These are phyloP conservation scores for Pogonognathellus flavescens DNA, from an alignment of 1,140 invertebrate genomes.

Conservation along the genomic window DNA sequence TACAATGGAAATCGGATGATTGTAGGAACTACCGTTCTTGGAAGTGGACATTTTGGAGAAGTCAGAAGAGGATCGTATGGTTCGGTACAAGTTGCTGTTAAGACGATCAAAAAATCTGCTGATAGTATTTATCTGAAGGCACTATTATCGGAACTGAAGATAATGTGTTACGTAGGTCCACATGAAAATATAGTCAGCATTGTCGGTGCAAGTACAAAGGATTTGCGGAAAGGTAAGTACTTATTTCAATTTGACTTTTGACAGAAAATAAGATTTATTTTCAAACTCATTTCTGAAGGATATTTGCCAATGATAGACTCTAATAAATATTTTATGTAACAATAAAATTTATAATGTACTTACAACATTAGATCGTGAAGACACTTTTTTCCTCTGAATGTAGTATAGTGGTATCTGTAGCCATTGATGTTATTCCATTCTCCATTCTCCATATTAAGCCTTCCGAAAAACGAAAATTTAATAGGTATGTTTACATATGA, in stretches of 20 bases:
- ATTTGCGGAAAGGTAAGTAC: constrained; percentile 12
- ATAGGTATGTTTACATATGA: no score
- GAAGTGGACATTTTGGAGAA: constrained; percentile 14
- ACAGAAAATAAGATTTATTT: neutral
- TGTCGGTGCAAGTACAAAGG: constrained; percentile 35
- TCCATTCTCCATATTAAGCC: neutral
- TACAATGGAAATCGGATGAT: neutral
- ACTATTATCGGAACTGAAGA: constrained; percentile 25
- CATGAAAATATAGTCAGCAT: constrained; percentile 37
- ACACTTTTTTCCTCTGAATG: no score
- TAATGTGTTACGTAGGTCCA: constrained; percentile 27
- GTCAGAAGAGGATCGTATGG: constrained; percentile 2
- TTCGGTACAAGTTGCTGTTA: neutral
- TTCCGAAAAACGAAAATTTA: no score
- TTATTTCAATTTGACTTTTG: neutral
- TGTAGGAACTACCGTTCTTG: constrained; percentile 6
- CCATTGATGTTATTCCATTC: neutral
- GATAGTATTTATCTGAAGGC: constrained; percentile 22
- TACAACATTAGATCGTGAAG: no score
- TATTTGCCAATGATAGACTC: no score
- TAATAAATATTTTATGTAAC: no score
- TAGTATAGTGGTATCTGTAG: no score
- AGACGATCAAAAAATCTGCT: constrained; percentile 19
- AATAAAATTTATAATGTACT: no score
- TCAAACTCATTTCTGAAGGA: no score